These are phyloP conservation scores for Channallabes apus DNA, from an alignment of 2,797 vertebrate species.

Conservation along the genomic window DNA sequence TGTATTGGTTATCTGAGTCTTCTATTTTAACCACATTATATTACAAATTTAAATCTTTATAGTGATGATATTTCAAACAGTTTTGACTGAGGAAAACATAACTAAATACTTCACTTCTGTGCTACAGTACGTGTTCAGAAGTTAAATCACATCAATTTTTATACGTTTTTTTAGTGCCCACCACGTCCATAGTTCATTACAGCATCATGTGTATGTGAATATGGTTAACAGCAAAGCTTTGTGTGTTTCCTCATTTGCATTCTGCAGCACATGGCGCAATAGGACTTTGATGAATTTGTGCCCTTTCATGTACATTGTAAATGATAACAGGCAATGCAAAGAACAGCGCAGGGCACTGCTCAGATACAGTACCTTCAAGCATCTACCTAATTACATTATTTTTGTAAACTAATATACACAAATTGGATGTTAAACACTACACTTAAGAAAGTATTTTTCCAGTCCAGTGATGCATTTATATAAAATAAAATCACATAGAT, in stretches of 20 bases:
- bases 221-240: not conserved
- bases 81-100: too few species aligned
- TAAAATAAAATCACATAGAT: too few species aligned
- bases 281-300: constrained; percentile 14
- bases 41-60: not conserved
- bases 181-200: not conserved
- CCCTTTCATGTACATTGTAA: constrained; percentile 28
- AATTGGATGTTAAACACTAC: not conserved
- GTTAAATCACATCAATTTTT: not conserved
- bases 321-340: constrained; percentile 5
- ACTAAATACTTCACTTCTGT: not conserved
- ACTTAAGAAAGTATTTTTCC: not conserved
- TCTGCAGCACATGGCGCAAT: constrained; percentile 4
- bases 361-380: not conserved
- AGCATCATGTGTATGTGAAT: not conserved
- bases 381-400: not conserved
- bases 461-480: not conserved
- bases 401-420: not conserved
- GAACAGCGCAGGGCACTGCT: not conserved
- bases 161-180: not conserved
- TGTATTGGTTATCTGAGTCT: not conserved
- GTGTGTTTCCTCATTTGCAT: constrained; percentile 17
- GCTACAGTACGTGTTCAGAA: too few species aligned
- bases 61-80: not conserved
- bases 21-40: not conserved